A percentile compares a stretch with the other conserved stretches of the same genome.
phyloP scores from a whole-genome alignment of 2,113 vertebrate genomes.

The Semnornis frantzii region DNA sequence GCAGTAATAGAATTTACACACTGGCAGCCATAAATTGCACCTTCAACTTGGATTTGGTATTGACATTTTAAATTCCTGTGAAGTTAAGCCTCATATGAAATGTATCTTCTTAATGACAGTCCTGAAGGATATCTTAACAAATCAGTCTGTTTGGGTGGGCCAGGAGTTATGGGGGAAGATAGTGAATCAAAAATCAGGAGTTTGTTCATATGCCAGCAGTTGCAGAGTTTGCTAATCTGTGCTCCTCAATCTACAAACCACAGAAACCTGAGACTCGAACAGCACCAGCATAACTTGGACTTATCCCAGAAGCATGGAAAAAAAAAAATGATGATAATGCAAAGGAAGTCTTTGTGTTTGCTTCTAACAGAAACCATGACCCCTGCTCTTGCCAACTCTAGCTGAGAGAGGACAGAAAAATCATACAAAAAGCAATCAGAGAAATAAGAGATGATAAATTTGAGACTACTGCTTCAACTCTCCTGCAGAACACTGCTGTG shows the following conservation, averaged over 20 bases:
- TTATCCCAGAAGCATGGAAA: background rate
- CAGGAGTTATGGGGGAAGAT: background rate
- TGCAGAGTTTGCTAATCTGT: background rate
- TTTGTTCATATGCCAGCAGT: background rate
- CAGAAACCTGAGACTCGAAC: background rate
- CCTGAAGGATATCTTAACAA: background rate
- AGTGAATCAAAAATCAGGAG: background rate
- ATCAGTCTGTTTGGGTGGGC: background rate
- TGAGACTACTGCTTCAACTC: background rate
- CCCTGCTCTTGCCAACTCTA: background rate
- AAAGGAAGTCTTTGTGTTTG: background rate
- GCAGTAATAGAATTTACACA: background rate
- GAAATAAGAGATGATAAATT: background rate
- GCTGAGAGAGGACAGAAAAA: background rate
- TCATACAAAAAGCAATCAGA: background rate
- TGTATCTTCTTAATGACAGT: background rate
- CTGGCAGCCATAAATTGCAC: background rate
- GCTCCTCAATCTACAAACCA: background rate
- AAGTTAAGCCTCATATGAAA: constrained; percentile 3
- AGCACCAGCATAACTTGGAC: background rate
- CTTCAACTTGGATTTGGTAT: background rate
- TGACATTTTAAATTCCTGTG: background rate
- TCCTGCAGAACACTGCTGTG: background rate
- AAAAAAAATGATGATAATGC: background rate
- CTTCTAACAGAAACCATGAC: constrained; percentile 3